Conservation (phyloP, 2,113 vertebrate species). For the Rhea pennata region DNA sequence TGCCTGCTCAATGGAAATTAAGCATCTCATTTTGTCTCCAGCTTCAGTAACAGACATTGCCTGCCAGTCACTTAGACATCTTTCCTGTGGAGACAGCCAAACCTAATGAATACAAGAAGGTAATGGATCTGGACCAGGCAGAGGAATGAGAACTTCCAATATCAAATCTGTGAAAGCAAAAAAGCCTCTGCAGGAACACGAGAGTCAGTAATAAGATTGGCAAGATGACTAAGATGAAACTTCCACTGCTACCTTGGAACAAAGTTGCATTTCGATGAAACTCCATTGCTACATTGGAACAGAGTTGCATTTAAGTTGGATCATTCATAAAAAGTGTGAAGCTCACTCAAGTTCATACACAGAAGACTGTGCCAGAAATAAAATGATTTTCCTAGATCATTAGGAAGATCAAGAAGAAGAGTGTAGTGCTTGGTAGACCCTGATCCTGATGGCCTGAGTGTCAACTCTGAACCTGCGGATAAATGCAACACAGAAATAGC, state of each 20-base stretch:
- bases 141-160: not conserved
- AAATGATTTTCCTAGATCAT: not conserved
- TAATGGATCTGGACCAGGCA: not conserved
- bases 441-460: not conserved
- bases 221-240: not conserved
- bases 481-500: not conserved
- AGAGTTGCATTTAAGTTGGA: not conserved
- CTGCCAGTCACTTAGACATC: not conserved
- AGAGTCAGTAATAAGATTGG: not conserved
- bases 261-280: not conserved
- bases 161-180: not conserved
- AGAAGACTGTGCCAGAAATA: not conserved
- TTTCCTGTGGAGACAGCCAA: not conserved
- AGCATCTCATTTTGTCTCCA: not conserved
- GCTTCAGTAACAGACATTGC: not conserved
- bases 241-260: not conserved
- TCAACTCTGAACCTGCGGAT: not conserved
- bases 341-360: not conserved
- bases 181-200: not conserved
- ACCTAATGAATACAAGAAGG: not conserved
- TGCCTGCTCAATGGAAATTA: not conserved
- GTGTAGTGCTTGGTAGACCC: not conserved
- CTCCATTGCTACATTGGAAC: not conserved
- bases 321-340: not conserved
- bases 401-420: not conserved